phyloP scores from a whole-genome alignment of 2,113 vertebrate genomes.

The Cephalopholis sonnerati region DNA sequence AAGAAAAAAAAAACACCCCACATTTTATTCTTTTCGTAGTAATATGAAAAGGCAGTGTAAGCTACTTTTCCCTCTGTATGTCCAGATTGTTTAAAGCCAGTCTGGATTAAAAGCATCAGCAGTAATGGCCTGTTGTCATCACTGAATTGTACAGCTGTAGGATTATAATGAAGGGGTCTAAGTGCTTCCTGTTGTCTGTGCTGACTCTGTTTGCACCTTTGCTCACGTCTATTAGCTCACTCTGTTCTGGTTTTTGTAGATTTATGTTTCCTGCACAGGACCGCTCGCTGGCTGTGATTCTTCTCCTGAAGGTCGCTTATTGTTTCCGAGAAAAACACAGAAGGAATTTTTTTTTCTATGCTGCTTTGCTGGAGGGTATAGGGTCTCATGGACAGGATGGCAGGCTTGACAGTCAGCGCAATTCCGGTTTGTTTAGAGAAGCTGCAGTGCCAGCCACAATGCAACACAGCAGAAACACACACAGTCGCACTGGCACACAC shows the following conservation, averaged over 20 bases:
- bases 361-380: conserved; percentile 41
- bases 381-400: conserved; percentile 28
- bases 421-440: conserved; percentile 40
- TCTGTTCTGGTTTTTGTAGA: conserved; percentile 47
- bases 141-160: conserved; percentile 50
- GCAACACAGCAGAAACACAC: conserved; percentile 27
- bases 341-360: neutral
- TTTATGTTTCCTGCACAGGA: conserved; percentile 53
- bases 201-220: conserved; percentile 55
- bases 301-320: conserved; percentile 22
- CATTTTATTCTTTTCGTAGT: neutral
- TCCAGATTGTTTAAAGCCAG: conserved; percentile 70
- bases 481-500: neutral
- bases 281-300: conserved; percentile 1
- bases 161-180: conserved; percentile 65
- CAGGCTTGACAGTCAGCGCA: conserved; percentile 23
- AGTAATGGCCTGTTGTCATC: conserved; percentile 68
- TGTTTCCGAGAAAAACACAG: conserved; percentile 16
- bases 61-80: conserved; percentile 44
- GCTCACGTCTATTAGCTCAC: conserved; percentile 15
- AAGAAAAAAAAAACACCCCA: neutral
- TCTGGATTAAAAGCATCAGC: conserved; percentile 73
- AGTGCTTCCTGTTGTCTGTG: conserved; percentile 63
- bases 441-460: conserved; percentile 28
- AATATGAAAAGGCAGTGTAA: conserved; percentile 27